These are phyloP conservation scores for Chunga burmeisteri DNA, from an alignment of 2,113 vertebrate genomes.

Conservation along the genomic window DNA sequence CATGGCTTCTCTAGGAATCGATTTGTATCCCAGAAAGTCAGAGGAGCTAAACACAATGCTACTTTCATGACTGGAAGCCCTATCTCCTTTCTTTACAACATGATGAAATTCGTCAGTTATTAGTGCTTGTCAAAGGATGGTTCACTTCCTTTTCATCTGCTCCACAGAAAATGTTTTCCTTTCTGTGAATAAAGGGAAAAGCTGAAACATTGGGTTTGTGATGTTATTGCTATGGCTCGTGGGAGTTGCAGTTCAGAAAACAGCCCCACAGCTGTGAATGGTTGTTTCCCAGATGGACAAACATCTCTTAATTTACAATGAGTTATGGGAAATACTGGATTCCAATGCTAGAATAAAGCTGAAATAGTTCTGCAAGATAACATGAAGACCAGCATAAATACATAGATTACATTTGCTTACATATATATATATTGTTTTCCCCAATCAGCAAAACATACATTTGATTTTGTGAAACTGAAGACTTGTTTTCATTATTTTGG, in stretches of 20 bases:
- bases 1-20: neutral
- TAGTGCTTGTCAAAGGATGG: neutral
- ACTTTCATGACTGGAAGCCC: neutral
- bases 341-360: neutral
- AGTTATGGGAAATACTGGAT: neutral
- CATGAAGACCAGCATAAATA: neutral
- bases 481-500: neutral
- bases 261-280: neutral
- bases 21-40: neutral
- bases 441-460: neutral
- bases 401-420: neutral
- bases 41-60: neutral
- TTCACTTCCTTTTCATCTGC: neutral
- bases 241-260: neutral
- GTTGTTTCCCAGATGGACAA: neutral
- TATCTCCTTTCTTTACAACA: neutral
- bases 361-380: neutral
- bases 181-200: neutral
- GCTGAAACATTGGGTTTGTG: neutral
- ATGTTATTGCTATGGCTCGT: neutral
- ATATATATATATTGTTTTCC: neutral
- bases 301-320: neutral
- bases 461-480: neutral
- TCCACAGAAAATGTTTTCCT: neutral
- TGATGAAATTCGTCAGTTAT: neutral